Evolutionary conservation across 1,140 invertebrate species (phyloP).

Genomic region (Macrobrachium rosenbergii): DNA sequence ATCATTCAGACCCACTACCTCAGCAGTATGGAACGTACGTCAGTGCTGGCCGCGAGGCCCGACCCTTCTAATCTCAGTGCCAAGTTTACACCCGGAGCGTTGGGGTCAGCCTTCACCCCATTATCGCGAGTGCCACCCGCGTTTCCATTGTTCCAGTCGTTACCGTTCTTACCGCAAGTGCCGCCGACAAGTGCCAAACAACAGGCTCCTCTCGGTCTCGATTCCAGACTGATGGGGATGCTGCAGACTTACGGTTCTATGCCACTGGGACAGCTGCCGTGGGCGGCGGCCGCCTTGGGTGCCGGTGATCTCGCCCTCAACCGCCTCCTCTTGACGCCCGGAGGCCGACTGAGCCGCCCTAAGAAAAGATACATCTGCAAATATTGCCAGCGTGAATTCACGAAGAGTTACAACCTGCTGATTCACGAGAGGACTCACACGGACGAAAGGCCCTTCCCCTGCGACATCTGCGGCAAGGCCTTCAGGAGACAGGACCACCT

Average conservation of each 20-base stretch:
- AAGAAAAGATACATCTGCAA: constrained; percentile 99
- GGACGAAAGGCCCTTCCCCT: no score
- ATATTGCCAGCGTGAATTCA: constrained; percentile 96
- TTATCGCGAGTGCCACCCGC: constrained; percentile 57
- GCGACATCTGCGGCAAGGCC: no score
- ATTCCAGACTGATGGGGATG: constrained; percentile 51
- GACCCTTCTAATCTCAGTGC: constrained; percentile 39
- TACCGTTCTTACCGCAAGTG: constrained; percentile 51
- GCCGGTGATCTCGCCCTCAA: constrained; percentile 57
- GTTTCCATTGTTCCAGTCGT: constrained; percentile 49
- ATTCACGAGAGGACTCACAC: no score
- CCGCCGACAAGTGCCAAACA: constrained; percentile 46
- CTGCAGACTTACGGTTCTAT: constrained; percentile 42
- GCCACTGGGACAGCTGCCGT: constrained; percentile 50
- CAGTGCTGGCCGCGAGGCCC: constrained; percentile 53
- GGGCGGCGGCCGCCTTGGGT: constrained; percentile 40
- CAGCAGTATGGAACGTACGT: constrained; percentile 60
- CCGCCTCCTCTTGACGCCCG: constrained; percentile 56
- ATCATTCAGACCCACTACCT: constrained; percentile 50
- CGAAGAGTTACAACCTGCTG: constrained; percentile 97
- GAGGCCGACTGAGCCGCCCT: constrained; percentile 78
- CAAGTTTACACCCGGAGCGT: constrained; percentile 34
- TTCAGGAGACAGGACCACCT: no score
- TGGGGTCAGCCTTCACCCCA: constrained; percentile 55
- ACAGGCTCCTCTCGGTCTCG: constrained; percentile 44